These are phyloP conservation scores for Bombus cullumanus DNA, from an alignment of 1,140 invertebrate species.

Conservation along the genomic window DNA sequence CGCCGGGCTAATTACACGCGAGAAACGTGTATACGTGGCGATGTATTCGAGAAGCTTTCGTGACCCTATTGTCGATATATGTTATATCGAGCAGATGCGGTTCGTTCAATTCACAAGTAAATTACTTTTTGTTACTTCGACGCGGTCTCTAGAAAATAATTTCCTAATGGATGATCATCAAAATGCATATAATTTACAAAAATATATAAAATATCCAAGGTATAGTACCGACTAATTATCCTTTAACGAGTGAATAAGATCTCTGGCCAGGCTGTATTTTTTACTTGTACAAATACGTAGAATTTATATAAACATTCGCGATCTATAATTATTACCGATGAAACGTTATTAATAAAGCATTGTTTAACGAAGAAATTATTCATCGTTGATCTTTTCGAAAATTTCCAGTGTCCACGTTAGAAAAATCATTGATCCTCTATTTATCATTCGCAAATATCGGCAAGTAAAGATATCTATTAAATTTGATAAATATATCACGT, in stretches of 20 bases:
- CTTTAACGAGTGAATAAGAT: no score
- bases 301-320: no score
- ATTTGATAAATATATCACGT: neutral
- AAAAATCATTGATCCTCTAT: neutral
- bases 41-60: conserved; percentile 58
- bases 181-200: neutral
- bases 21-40: conserved; percentile 49
- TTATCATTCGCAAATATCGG: neutral
- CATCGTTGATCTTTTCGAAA: no score
- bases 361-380: no score
- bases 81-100: neutral
- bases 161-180: neutral
- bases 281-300: no score
- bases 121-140: neutral
- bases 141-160: neutral
- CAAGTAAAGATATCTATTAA: neutral
- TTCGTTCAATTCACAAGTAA: neutral
- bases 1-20: conserved; percentile 77
- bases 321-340: neutral
- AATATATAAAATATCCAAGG: no score
- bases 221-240: no score
- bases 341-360: neutral
- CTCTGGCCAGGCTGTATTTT: no score
- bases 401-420: neutral
- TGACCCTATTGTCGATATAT: neutral